A percentile compares a stretch with the other conserved stretches of the same genome.
Conservation (phyloP, 2,888 invertebrate species). For the Plemyria rubiginata region DNA sequence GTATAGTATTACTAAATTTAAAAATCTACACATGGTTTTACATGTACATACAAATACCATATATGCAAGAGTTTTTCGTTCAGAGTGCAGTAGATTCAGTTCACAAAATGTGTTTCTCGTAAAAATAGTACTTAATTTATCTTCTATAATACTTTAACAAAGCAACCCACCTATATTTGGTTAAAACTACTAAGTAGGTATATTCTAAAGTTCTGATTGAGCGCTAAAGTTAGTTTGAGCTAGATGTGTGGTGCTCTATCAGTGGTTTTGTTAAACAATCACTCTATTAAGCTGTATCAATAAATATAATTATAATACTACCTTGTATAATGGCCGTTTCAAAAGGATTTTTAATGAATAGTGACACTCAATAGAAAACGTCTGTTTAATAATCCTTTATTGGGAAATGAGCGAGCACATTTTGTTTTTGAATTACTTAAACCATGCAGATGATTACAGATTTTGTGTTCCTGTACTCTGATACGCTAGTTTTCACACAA, state of each 20-base stretch:
- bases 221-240: slow-evolving; percentile 34
- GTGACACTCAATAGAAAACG: background rate
- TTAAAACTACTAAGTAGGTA: slow-evolving; percentile 30
- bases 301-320: background rate
- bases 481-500: slow-evolving; percentile 57
- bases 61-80: slow-evolving; percentile 55
- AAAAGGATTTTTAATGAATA: slow-evolving; percentile 7
- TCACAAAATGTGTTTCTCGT: slow-evolving; percentile 27
- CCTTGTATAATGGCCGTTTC: slow-evolving; percentile 7
- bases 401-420: slow-evolving; percentile 10
- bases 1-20: slow-evolving; percentile 87
- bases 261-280: slow-evolving; percentile 18
- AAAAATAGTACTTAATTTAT: slow-evolving; percentile 32
- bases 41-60: slow-evolving; percentile 80
- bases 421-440: slow-evolving; percentile 4
- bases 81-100: slow-evolving; percentile 60
- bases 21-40: slow-evolving; percentile 84
- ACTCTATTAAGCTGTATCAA: slow-evolving; percentile 6
- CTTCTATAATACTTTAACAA: slow-evolving; percentile 24
- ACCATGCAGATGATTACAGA: slow-evolving; percentile 15
- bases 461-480: slow-evolving; percentile 60
- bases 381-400: slow-evolving; percentile 17
- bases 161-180: slow-evolving; percentile 39
- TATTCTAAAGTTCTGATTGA: slow-evolving; percentile 34
- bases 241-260: slow-evolving; percentile 33